These are phyloP conservation scores for Tetrax tetrax DNA, from an alignment of 2,113 vertebrate species.

Conservation along the genomic window DNA sequence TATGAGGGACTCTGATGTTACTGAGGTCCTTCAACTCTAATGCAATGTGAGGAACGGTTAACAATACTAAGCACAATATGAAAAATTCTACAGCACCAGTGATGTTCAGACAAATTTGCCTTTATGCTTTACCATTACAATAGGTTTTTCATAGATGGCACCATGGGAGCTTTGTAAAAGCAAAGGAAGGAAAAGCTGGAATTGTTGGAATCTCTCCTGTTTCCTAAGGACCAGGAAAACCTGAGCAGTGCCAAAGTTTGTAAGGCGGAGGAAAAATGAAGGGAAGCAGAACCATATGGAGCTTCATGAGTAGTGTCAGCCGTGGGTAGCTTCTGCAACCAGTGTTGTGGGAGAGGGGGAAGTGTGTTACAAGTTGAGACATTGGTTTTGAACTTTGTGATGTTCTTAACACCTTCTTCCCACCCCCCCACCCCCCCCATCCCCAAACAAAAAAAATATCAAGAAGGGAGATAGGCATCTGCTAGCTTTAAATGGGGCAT, in stretches of 20 bases:
- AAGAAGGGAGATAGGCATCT: not conserved
- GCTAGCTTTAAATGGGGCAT: not conserved
- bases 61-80: not conserved
- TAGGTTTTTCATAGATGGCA: not conserved
- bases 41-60: not conserved
- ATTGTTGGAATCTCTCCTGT: not conserved
- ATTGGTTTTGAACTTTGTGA: slow-evolving; percentile 19
- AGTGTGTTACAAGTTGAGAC: slow-evolving; percentile 20
- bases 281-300: slow-evolving; percentile 45
- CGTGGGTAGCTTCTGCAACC: slow-evolving; percentile 42
- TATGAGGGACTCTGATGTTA: not conserved
- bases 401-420: not conserved
- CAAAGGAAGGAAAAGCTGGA: not conserved
- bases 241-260: slow-evolving; percentile 19
- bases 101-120: not conserved
- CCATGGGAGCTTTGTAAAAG: not conserved
- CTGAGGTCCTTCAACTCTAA: not conserved
- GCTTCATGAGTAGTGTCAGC: slow-evolving; percentile 26
- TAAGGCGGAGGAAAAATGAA: slow-evolving; percentile 16
- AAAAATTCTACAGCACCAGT: not conserved
- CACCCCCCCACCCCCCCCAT: not conserved
- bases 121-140: not conserved
- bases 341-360: not conserved
- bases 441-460: not conserved
- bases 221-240: slow-evolving; percentile 33